Percentiles rank a stretch among this genome's conserved stretches.
Conservation (phyloP, 2,113 vertebrate species). For the Rynchops niger region DNA sequence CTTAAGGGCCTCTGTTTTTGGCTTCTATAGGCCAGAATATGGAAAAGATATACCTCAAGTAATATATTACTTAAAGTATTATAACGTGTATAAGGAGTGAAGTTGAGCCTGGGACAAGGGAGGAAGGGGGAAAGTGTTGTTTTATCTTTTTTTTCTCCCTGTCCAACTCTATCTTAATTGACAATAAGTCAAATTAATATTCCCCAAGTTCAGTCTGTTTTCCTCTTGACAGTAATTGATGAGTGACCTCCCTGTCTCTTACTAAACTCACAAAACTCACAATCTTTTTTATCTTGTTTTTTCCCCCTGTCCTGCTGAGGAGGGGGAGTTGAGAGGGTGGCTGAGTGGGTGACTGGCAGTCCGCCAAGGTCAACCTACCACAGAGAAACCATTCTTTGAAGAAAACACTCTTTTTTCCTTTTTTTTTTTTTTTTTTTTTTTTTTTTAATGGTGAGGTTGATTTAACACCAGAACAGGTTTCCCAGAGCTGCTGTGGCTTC, state of each 20-base stretch:
- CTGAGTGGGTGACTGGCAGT: background rate
- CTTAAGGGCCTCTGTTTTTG: background rate
- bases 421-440: background rate
- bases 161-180: background rate
- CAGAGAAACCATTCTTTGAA: background rate
- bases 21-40: background rate
- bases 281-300: background rate
- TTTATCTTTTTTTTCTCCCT: background rate
- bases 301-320: background rate
- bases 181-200: background rate
- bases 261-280: background rate
- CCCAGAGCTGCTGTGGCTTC: background rate
- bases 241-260: background rate
- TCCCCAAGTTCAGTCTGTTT: background rate
- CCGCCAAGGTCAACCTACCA: background rate
- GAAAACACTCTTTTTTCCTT: background rate
- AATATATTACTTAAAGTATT: background rate
- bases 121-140: background rate
- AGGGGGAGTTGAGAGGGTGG: background rate
- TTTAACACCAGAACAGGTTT: background rate
- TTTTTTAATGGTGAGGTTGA: accelerated
- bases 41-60: background rate
- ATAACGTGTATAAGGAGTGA: background rate
- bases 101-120: background rate
- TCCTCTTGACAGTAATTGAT: background rate